Evolutionary conservation across 2,113 vertebrate genomes (phyloP), one percentile per base, ranked within the genome.

Genomic region (Grus americana): DNA sequence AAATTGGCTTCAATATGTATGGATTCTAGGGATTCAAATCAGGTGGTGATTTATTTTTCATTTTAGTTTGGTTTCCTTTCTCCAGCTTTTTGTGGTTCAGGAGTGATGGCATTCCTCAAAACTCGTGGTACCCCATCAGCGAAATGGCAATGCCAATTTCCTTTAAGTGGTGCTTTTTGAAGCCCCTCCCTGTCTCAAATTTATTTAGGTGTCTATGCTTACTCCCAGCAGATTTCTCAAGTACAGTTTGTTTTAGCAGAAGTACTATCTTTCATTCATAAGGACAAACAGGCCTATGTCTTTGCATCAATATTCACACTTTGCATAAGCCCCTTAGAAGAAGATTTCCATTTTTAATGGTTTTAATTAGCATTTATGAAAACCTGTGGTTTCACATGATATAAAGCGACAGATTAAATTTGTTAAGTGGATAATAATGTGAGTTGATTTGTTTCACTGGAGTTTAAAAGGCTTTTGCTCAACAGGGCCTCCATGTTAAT

Each of bases 361-460:
- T 85, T 95, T 97, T 96, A 97, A 98, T 98, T 98, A 97, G 90
- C 96, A 95, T 97, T 97, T 96, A 86, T 96, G 86, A 90, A 97
- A 96, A 97, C 93, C 81, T 79, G 80, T 92, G 93, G 92, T 97
- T 97, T 96, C 95, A 95, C 92, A 95, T 94, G 92, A 94, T 97
- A 95, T 92, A 97, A 98, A 96, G 95, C 18, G 81, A 96, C 96
- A 97, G 95, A 97, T 97, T 97, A 97, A 98, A 97, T 97, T 97
- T 95, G 93, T 97, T 96, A 97, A 98, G 95, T 97, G 97, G 96
- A 83, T 97, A 96, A 95, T 97, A 97, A 98, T 95, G 86, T 90
- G 94, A 74, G 91, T 96, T 96, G 97, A 98, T 97, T 97, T 97
- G 96, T 98, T 97, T 97, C 96, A 97, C 78, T 4, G 19, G 85